Percentiles rank a stretch among this genome's conserved stretches.
Evolutionary conservation across 2,888 invertebrate species (phyloP).

Genomic region (Hypselothyrea guttata): DNA sequence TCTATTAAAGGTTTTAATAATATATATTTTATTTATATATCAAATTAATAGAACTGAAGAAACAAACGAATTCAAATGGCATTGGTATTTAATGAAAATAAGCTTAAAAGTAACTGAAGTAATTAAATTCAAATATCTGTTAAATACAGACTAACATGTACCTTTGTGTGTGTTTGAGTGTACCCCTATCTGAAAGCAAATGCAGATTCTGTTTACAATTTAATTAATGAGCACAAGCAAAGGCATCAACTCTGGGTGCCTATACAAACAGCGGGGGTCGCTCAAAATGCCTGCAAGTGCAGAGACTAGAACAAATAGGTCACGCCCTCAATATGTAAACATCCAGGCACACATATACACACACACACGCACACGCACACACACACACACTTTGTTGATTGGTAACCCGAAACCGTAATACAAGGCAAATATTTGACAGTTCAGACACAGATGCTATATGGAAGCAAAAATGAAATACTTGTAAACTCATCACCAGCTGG

Average conservation of each 20-base stretch:
- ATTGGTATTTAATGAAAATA: too few species aligned
- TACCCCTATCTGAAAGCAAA: slow-evolving; percentile 6
- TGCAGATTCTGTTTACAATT: slow-evolving; percentile 61
- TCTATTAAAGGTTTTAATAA: too few species aligned
- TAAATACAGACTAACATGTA: slow-evolving; percentile 7
- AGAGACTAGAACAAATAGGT: slow-evolving; percentile 33
- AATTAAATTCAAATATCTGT: background rate
- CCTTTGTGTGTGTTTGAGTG: background rate
- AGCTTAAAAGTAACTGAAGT: too few species aligned
- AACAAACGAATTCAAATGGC: too few species aligned
- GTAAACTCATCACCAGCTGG: slow-evolving; percentile 18
- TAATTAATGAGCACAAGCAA: slow-evolving; percentile 55
- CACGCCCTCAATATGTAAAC: slow-evolving; percentile 29
- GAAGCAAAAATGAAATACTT: slow-evolving; percentile 7
- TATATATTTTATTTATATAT: too few species aligned
- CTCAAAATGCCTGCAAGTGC: slow-evolving; percentile 6
- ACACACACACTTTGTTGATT: slow-evolving; percentile 40
- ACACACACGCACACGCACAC: background rate
- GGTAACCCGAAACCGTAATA: slow-evolving; percentile 45
- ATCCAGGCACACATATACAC: background rate
- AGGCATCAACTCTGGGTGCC: slow-evolving; percentile 32
- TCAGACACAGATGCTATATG: slow-evolving; percentile 40
- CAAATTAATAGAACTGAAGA: too few species aligned
- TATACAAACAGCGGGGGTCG: slow-evolving; percentile 26
- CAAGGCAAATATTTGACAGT: slow-evolving; percentile 59